Percentiles rank a stretch among this genome's conserved stretches.
phyloP scores from a whole-genome alignment of 1,140 invertebrate species.

The Pollicipes pollicipes region DNA sequence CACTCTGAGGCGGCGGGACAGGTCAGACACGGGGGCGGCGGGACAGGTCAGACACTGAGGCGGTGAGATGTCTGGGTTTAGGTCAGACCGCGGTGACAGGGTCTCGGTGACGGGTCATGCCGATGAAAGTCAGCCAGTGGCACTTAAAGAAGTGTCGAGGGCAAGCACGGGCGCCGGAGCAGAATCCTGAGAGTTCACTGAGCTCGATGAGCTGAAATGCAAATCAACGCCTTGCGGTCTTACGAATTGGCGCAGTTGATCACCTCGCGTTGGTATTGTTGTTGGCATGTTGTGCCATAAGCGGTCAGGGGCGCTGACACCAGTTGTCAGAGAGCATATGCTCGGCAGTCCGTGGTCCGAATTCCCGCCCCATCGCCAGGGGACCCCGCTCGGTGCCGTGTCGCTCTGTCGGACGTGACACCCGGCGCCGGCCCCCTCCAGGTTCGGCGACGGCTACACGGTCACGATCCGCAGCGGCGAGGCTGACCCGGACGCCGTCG shows the following conservation, averaged over 20 bases:
- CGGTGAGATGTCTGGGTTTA: not conserved
- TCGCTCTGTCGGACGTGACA: too few species aligned
- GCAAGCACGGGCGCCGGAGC: conserved; percentile 7
- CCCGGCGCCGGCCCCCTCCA: too few species aligned
- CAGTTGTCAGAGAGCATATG: conserved; percentile 9
- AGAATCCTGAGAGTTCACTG: conserved; percentile 9
- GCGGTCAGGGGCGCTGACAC: not conserved
- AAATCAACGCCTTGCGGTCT: too few species aligned
- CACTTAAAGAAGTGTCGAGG: not conserved
- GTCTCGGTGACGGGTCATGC: not conserved
- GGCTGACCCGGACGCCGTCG: too few species aligned
- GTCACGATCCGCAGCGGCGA: not conserved
- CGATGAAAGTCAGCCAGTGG: not conserved
- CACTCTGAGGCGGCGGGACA: too few species aligned
- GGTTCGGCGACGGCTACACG: not conserved
- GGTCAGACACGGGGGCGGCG: too few species aligned
- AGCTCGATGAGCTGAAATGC: too few species aligned
- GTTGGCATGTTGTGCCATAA: not conserved
- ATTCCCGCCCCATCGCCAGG: conserved; percentile 1
- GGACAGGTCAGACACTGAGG: too few species aligned
- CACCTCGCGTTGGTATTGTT: conserved; percentile 8
- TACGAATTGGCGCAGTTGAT: too few species aligned
- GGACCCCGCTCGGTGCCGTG: not conserved
- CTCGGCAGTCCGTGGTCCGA: conserved; percentile 5
- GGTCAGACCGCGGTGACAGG: not conserved